Evolutionary conservation across 2,888 invertebrate genomes (phyloP).

Genomic region (Aphodius granarius): DNA sequence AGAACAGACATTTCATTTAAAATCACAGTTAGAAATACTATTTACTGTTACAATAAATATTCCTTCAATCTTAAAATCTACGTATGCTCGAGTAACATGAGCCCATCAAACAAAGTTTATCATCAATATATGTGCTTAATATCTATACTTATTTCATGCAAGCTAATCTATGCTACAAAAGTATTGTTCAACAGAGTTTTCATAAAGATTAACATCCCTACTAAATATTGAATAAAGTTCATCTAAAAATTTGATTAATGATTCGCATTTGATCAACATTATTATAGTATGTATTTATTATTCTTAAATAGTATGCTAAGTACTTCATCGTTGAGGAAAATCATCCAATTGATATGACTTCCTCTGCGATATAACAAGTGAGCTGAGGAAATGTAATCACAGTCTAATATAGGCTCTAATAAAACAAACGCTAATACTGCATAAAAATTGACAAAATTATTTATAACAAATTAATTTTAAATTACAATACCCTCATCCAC

Average conservation of each 20-base stretch:
- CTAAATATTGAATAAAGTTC: background rate
- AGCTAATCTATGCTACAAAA: background rate
- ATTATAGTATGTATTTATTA: background rate
- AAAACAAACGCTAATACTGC: slow-evolving; percentile 6
- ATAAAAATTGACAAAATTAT: background rate
- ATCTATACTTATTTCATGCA: slow-evolving; percentile 3
- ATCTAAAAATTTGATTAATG: background rate
- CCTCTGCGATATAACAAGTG: background rate
- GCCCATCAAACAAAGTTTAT: background rate
- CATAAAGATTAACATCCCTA: background rate
- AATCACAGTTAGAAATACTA: slow-evolving; percentile 51
- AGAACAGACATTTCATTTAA: slow-evolving; percentile 42
- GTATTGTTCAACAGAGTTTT: background rate
- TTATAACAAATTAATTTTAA: background rate
- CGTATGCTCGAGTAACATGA: background rate
- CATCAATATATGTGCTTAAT: background rate
- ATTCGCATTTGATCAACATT: background rate
- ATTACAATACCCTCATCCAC: slow-evolving; percentile 7
- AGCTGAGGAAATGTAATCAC: slow-evolving; percentile 1
- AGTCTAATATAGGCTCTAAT: slow-evolving; percentile 9
- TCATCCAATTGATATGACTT: background rate
- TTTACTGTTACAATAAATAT: slow-evolving; percentile 27
- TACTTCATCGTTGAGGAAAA: background rate
- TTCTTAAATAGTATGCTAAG: background rate
- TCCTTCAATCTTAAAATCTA: slow-evolving; percentile 13